Base-by-base conservation (phyloP, 2,113 vertebrate genomes). In the Neodontobutis hainanensis region DNA sequence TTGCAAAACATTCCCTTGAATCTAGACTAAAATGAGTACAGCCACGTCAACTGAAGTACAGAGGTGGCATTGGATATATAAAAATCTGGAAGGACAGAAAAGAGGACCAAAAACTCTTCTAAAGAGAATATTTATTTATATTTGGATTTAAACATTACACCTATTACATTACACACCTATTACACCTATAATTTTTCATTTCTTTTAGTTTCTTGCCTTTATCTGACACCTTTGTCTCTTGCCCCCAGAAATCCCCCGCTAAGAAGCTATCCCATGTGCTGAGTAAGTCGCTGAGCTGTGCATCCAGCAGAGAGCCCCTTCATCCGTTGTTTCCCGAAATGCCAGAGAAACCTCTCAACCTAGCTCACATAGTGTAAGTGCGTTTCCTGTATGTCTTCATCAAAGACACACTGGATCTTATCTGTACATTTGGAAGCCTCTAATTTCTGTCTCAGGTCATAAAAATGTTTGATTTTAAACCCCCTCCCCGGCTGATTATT, bases 251-350 rank as follows among this genome's bases (percentile, higher is more conserved):
- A 96, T 99, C 97, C 77, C 97, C 97, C 50, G 97, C 97, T 76
- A 99, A 99, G 94, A 99, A 99, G 92, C 84, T 99, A 85, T 96
- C 97, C 60, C 96, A 96, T 72, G 97, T 95, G 34, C 92, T 99
- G 85, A 98, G 96, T 92, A 99, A 98, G 91, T 99, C 97, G 65
- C 94, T 99, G 93, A 98, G 96, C 91, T 99, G 97, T 84, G 96
- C 96, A 78, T 95, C 96, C 83, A 97, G 93, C 87, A 94, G 94
- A 84, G 97, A 99, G 77, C 96, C 96, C 82, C 93, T 96, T 85
- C 95, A 98, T 85, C 95, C 96, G 71, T 94, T 96, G 93, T 97
- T 96, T 85, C 95, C 95, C 6, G 96, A 99, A 81, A 94, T 94
- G 91, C 94, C 95, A 63, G 97, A 98, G 89, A 98, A 97, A 90